Evolutionary conservation across 2,888 invertebrate genomes (phyloP).

Genomic region (Spatulosminthurus flaviceps): DNA sequence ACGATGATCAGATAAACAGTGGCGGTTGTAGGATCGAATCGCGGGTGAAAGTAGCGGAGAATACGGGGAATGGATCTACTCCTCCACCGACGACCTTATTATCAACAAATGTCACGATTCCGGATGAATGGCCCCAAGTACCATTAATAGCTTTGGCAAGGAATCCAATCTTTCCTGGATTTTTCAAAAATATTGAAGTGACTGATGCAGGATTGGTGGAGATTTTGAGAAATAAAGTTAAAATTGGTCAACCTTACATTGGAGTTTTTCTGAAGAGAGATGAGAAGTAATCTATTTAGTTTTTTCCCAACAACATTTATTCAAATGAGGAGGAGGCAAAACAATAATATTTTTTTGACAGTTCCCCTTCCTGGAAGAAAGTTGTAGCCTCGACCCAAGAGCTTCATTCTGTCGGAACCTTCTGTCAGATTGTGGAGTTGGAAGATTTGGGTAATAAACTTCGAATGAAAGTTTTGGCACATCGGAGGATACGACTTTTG

Average conservation of each 20-base stretch:
- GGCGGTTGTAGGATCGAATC: too few species aligned
- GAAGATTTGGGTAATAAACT: slow-evolving; percentile 92
- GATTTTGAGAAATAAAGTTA: slow-evolving; percentile 89
- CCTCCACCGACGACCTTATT: slow-evolving; percentile 65
- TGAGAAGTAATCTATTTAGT: slow-evolving; percentile 84
- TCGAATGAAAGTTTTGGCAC: slow-evolving; percentile 93
- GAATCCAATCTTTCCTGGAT: slow-evolving; percentile 97
- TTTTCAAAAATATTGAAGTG: slow-evolving; percentile 96
- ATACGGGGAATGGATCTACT: too few species aligned
- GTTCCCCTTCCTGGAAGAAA: slow-evolving; percentile 85
- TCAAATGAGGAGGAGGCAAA: too few species aligned
- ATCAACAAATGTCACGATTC: slow-evolving; percentile 90
- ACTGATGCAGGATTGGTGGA: slow-evolving; percentile 87
- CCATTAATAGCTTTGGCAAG: slow-evolving; percentile 93
- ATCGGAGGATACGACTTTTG: slow-evolving; percentile 84
- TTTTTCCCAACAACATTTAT: too few species aligned
- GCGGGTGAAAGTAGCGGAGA: background rate
- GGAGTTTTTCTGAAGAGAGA: slow-evolving; percentile 95
- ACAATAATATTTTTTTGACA: too few species aligned
- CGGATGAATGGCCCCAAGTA: slow-evolving; percentile 95
- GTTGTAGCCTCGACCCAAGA: slow-evolving; percentile 85
- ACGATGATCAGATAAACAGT: too few species aligned
- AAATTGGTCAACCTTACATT: slow-evolving; percentile 94
- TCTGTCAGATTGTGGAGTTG: slow-evolving; percentile 97
- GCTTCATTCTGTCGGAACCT: slow-evolving; percentile 89